Base-by-base conservation (phyloP, 2,888 invertebrate genomes). In the Dynastes grantii region DNA sequence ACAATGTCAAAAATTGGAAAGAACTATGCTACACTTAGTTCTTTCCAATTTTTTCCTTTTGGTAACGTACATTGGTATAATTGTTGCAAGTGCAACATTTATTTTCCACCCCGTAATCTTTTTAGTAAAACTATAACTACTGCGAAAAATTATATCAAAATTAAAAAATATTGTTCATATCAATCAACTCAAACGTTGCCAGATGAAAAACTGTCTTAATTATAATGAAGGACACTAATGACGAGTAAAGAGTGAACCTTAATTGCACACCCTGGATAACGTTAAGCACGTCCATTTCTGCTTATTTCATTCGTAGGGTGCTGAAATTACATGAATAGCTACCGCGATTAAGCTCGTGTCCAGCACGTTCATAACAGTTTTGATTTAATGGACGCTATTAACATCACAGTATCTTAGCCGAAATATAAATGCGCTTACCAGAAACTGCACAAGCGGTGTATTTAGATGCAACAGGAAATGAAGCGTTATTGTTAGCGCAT, bases 251-350 rank as follows among this genome's bases (percentile, higher is more conserved):
- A 22, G 13, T 1, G 8, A 55, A 55, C 16, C 8, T 55, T 55
- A 55, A 55, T 55, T 55, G 55, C 55, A 13, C 55, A 55, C 55
- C n/a, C 55, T 55, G 55, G 45, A 45, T 55, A 22, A 55, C n/a
- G 55, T 55, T 8, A n/a, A 55, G 55, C 55, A 16, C 55, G n/a
- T 55, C 22, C 22, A 55, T 55, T 55, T 55, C 55, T 53, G 32
- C 53, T 53, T 53, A 9, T 53, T n/a, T 53, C n/a, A 13, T 1
- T 11, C 53, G 11, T 13, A n/a, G 53, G 8, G 32, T 37, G 5
- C 32, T 37, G 32, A 5, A 5, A 5, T 4, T 37, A 37, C 32
- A 37, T 37, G 32, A 45, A 11, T 11, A 11, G 11, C 8, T 45
- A 45, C 11, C 11, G 45, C 45, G 45, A 45, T 45, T 45, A 45